These are phyloP conservation scores for Allygus modestus DNA, from an alignment of 2,888 invertebrate species.

Conservation along the genomic window DNA sequence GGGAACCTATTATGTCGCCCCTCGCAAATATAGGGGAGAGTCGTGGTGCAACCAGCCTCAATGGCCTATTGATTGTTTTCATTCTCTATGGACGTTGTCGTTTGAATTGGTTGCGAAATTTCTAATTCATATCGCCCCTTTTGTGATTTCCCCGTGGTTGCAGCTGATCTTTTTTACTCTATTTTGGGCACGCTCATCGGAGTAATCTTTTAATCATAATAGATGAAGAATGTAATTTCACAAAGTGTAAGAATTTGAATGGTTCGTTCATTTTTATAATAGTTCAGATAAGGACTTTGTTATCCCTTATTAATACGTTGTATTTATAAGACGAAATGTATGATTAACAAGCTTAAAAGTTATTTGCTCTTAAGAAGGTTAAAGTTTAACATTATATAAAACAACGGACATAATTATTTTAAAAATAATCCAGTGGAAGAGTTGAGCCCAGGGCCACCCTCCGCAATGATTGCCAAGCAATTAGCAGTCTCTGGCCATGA, in stretches of 20 bases:
- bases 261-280: no score
- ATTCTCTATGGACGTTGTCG: background rate
- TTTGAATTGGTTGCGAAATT: conserved; percentile 13
- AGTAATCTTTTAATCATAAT: no score
- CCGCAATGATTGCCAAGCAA: background rate
- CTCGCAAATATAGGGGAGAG: conserved; percentile 1
- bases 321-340: no score
- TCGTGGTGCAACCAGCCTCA: background rate
- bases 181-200: no score
- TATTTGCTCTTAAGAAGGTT: no score
- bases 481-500: background rate
- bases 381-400: no score
- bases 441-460: background rate
- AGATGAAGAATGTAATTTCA: no score
- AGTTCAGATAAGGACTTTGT: no score
- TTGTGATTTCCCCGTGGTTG: background rate
- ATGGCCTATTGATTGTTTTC: conserved; percentile 22
- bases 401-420: no score
- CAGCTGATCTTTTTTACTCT: background rate
- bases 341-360: no score
- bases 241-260: no score
- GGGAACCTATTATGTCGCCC: background rate
- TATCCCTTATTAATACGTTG: no score
- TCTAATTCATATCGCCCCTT: background rate
- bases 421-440: background rate